Conservation (phyloP, 2,797 vertebrate species). For the Morus bassanus region DNA sequence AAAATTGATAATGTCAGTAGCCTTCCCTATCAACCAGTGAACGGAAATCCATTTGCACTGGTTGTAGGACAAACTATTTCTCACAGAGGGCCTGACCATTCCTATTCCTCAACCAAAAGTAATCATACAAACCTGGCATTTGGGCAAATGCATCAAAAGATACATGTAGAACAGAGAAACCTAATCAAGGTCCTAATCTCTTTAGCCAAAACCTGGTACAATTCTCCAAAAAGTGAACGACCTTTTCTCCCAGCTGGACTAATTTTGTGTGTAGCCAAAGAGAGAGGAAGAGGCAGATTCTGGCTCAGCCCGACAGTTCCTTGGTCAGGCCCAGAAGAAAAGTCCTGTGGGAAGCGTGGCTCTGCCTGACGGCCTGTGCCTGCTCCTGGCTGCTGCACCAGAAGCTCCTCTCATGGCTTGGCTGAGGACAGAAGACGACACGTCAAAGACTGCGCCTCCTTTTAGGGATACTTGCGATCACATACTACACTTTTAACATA, state of each 20-base stretch:
- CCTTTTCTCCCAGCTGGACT: background rate
- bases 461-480: background rate
- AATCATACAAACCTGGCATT: background rate
- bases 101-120: background rate
- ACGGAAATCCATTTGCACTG: background rate
- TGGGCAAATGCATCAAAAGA: background rate
- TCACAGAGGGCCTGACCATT: background rate
- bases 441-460: background rate
- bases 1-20: background rate
- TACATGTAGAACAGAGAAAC: background rate
- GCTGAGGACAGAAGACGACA: background rate
- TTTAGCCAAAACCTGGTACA: background rate
- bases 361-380: background rate
- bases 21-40: background rate
- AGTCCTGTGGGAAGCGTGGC: background rate
- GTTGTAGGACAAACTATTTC: background rate
- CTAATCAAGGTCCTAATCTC: background rate
- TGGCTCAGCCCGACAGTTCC: background rate
- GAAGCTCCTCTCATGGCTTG: background rate
- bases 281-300: background rate
- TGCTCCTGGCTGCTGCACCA: background rate
- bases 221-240: rapidly evolving
- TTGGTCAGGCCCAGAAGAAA: background rate
- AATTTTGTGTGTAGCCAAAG: background rate
- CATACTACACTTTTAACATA: background rate